phyloP scores from a whole-genome alignment of 2,113 vertebrate species.

The Colaptes auratus region DNA sequence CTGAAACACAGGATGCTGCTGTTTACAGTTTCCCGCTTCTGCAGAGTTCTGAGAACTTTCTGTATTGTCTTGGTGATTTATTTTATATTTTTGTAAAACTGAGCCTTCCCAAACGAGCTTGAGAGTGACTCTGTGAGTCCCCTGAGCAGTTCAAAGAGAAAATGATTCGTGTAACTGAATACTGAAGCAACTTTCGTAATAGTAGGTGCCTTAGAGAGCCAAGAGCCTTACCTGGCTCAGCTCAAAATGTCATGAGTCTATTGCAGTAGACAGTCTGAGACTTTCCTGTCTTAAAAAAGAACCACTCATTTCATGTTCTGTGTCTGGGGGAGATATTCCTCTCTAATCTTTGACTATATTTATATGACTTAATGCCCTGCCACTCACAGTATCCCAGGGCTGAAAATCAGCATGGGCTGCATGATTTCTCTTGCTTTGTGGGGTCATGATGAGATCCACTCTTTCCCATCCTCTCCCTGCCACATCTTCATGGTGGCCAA shows the following conservation, averaged over 20 bases:
- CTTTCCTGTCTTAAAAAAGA: neutral
- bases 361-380: neutral
- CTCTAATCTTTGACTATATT: neutral
- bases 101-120: neutral
- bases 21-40: constrained; percentile 53
- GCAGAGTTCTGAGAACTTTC: constrained; percentile 38
- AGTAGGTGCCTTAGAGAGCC: neutral
- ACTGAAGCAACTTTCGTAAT: neutral
- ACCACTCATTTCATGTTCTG: neutral
- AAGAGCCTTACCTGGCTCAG: constrained; percentile 10
- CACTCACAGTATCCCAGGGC: neutral
- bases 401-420: neutral
- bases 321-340: neutral
- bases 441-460: accelerated
- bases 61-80: neutral
- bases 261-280: neutral
- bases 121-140: neutral
- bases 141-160: neutral
- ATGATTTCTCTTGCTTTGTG: neutral
- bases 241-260: neutral
- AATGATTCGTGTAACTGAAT: neutral
- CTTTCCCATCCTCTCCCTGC: neutral
- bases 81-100: neutral
- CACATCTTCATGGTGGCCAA: neutral
- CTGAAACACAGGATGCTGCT: constrained; percentile 57